Percentiles rank a stretch among this genome's conserved stretches.
Evolutionary conservation across 30 jellyfish, hydroid and myxozoan species (phyloP).

Genomic region (Catostylus mosaicus): DNA sequence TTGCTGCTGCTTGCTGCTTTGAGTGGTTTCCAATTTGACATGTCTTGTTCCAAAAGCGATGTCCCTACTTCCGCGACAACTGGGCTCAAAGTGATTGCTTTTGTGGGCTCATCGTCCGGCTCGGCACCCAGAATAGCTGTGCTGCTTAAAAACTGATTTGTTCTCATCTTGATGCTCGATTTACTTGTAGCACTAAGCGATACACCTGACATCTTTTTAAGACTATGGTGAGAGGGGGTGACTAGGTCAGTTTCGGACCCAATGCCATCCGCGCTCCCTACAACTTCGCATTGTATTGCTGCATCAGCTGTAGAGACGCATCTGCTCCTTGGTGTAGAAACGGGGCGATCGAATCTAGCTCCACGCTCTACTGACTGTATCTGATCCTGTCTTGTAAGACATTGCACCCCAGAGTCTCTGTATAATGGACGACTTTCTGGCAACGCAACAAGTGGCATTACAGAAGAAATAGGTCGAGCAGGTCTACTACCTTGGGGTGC

Average conservation of each 20-base stretch:
- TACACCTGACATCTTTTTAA: not conserved
- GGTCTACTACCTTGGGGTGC: not conserved
- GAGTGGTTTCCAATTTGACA: conserved; percentile 37
- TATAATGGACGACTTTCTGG: conserved; percentile 40
- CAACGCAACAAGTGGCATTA: conserved; percentile 43
- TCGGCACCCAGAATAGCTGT: conserved; percentile 43
- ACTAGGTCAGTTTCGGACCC: not conserved
- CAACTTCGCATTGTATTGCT: conserved; percentile 25
- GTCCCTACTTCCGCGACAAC: conserved; percentile 14
- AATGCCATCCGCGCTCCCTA: not conserved
- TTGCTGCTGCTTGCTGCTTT: not conserved
- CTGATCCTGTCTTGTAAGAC: conserved; percentile 12
- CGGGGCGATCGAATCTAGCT: conserved; percentile 23
- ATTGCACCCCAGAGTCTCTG: conserved; percentile 50
- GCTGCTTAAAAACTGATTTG: conserved; percentile 38
- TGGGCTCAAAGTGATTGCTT: conserved; percentile 45
- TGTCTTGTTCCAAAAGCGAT: not conserved
- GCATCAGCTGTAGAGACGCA: conserved; percentile 18
- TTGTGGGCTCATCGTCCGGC: conserved; percentile 24
- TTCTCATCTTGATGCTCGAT: not conserved
- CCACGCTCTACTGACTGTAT: conserved; percentile 46
- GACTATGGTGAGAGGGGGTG: not conserved
- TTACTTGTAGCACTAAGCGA: not conserved
- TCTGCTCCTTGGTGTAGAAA: not conserved
- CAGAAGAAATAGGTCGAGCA: conserved; percentile 61